phyloP scores from a whole-genome alignment of 2,888 invertebrate genomes.

The Subacronicta megacephala region DNA sequence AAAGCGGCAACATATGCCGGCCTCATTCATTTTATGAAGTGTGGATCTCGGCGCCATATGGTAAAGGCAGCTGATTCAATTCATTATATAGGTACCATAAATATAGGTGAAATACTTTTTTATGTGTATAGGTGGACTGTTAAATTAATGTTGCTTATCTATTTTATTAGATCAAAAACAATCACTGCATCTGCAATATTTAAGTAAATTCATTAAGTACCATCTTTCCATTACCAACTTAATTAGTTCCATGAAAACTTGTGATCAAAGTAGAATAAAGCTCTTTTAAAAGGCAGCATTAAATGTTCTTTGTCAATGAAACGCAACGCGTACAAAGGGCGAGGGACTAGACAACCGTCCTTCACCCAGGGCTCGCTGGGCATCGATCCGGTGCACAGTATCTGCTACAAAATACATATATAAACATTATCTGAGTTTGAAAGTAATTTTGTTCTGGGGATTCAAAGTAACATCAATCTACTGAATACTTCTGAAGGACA shows the following conservation, averaged over 20 bases:
- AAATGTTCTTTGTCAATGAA: slow-evolving; percentile 66
- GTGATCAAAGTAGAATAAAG: neutral
- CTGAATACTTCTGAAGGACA: slow-evolving; percentile 58
- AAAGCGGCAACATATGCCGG: slow-evolving; percentile 87
- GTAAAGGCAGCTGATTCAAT: slow-evolving; percentile 82
- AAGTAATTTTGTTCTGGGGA: slow-evolving; percentile 60
- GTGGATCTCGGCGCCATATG: slow-evolving; percentile 86
- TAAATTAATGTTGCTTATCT: no score
- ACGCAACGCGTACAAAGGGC: slow-evolving; percentile 62
- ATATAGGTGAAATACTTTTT: slow-evolving; percentile 35
- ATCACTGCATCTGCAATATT: no score
- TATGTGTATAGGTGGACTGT: slow-evolving; percentile 5
- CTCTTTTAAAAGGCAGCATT: slow-evolving; percentile 1
- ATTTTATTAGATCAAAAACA: no score
- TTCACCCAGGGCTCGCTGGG: slow-evolving; percentile 84
- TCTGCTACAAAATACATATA: slow-evolving; percentile 82
- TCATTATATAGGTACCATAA: slow-evolving; percentile 57
- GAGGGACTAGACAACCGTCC: slow-evolving; percentile 82
- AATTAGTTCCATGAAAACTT: neutral
- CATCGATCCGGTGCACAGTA: slow-evolving; percentile 75
- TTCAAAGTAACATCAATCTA: slow-evolving; percentile 29
- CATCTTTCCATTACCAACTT: neutral
- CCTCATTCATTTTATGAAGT: slow-evolving; percentile 86
- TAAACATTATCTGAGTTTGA: slow-evolving; percentile 75
- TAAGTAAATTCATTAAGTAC: no score